These are phyloP conservation scores for Drosophila murphyi DNA, from an alignment of 1,140 invertebrate genomes.

Conservation along the genomic window DNA sequence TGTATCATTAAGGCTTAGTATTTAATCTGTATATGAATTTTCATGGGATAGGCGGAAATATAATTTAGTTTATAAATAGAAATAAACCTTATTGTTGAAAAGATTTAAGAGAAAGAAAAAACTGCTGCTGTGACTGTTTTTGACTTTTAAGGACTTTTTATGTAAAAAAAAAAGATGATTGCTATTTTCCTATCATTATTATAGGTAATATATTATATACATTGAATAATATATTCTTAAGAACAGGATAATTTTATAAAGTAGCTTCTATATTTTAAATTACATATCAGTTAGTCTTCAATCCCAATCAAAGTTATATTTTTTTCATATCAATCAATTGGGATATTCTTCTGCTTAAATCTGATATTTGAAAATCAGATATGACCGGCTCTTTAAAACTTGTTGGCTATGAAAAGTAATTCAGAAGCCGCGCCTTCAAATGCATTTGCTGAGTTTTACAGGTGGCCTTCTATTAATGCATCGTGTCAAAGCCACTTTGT, in stretches of 20 bases:
- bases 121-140: background rate
- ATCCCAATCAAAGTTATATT: too few relatives aligned
- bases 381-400: background rate
- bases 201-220: too few relatives aligned
- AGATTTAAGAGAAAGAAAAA: background rate
- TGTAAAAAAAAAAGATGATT: too few relatives aligned
- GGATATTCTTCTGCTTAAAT: background rate
- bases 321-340: background rate
- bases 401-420: background rate
- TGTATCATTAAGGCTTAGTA: background rate
- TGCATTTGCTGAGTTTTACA: slow-evolving; percentile 42
- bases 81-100: background rate
- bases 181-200: too few relatives aligned
- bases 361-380: background rate
- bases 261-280: too few relatives aligned
- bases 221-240: too few relatives aligned
- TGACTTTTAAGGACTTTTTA: background rate
- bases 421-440: slow-evolving; percentile 7
- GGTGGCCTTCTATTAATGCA: slow-evolving; percentile 24
- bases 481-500: slow-evolving; percentile 8
- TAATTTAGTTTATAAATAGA: background rate
- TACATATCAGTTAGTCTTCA: too few relatives aligned
- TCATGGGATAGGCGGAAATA: background rate
- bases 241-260: too few relatives aligned
- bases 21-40: background rate